Percentiles rank a stretch among this genome's conserved stretches.
phyloP scores from a whole-genome alignment of 2,113 vertebrate species.

The Capreolus pygargus region DNA sequence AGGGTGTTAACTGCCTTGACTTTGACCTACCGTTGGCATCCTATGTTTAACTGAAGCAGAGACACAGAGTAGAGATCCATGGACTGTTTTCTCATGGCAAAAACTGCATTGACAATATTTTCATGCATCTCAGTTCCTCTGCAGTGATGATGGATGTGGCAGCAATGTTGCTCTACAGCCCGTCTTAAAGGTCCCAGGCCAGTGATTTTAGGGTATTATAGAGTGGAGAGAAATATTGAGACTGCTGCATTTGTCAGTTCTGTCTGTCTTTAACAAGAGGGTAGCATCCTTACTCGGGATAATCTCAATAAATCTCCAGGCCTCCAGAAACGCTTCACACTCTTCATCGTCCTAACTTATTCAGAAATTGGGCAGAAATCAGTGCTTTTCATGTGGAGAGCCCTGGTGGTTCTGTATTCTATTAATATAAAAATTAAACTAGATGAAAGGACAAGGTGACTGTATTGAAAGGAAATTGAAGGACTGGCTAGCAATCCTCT shows the following conservation, averaged over 20 bases:
- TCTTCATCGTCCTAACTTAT: neutral
- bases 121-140: neutral
- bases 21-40: neutral
- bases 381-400: neutral
- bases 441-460: neutral
- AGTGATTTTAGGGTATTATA: neutral
- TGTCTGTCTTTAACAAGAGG: neutral
- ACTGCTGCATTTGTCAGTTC: neutral
- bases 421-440: neutral
- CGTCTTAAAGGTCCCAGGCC: neutral
- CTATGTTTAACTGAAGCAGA: neutral
- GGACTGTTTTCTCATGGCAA: neutral
- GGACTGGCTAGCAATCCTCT: neutral
- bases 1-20: neutral
- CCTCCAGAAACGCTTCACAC: neutral
- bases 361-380: neutral
- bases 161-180: neutral
- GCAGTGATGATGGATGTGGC: neutral
- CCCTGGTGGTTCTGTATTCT: neutral
- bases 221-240: neutral
- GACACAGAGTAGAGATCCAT: neutral
- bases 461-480: neutral
- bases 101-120: neutral
- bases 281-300: neutral
- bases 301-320: neutral